Percentiles rank a stretch among this genome's conserved stretches.
Evolutionary conservation across 2,113 vertebrate species (phyloP).

Genomic region (Nibea albiflora): DNA sequence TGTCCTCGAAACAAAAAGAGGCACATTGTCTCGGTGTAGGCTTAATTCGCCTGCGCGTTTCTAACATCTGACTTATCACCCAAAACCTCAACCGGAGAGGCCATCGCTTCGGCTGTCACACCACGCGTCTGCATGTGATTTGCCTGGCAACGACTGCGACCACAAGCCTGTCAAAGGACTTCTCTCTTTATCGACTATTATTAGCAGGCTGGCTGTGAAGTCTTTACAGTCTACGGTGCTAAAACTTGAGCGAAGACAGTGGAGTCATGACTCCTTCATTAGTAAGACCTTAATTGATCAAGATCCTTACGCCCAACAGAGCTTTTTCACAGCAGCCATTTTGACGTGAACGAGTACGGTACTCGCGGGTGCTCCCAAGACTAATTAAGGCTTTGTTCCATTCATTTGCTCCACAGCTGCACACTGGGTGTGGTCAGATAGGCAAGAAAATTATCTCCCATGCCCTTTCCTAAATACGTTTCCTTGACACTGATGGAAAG

Average conservation of each 20-base stretch:
- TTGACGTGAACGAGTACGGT: no score
- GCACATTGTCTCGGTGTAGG: background rate
- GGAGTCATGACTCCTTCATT: background rate
- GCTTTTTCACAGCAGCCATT: no score
- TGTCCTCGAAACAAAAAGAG: background rate
- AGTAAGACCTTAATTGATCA: background rate
- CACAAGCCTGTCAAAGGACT: background rate
- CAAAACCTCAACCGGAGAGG: background rate
- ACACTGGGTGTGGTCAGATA: no score
- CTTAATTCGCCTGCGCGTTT: background rate
- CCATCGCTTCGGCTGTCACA: background rate
- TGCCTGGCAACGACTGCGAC: background rate
- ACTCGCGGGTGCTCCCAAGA: no score
- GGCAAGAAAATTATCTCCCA: no score
- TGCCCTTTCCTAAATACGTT: no score
- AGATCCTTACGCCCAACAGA: background rate
- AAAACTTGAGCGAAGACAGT: background rate
- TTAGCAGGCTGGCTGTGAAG: background rate
- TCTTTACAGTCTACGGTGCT: background rate
- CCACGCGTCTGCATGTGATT: slow-evolving; percentile 16
- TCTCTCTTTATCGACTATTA: background rate
- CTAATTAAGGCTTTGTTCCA: no score
- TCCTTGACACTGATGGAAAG: no score
- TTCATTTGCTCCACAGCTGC: no score
- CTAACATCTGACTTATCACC: background rate